Base-by-base conservation (phyloP, 2,888 invertebrate genomes). In the Trissonchulus sp. region DNA sequence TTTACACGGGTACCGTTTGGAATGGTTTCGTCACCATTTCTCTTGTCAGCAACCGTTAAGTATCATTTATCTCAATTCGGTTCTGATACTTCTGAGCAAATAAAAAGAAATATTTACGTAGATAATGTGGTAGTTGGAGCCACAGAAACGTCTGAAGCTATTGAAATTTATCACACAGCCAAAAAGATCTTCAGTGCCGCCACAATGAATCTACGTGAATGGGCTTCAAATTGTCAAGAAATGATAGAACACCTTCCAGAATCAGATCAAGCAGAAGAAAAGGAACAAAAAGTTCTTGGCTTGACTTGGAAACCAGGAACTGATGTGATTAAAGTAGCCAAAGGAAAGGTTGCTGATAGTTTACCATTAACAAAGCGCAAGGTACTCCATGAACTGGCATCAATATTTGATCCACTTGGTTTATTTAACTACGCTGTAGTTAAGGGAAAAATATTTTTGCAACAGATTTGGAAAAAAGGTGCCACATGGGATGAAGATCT, bases 51-150 rank as follows among this genome's bases (percentile, higher is more conserved):
- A 33, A 69, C 34, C 28, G 8, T 77, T 28, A 18, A 37, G 36
- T 28, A 65, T 33, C 74, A 74, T 35, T 33, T 74, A 31, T 1
- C 2, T n/a, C 1, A 35, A 1, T 8, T 3, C 1, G 35, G 31
- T 1, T 63, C 63, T 34, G 3, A 63, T 23, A 34, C 65, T 35
- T 69, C 73, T 1, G 30, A n/a, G 0, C n/a, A 72, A 2, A 18
- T 79, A 30, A 31, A 35, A 1, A 28, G 72, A 0, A 77, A 77
- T 36, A 73, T 75, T 1, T 68, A 76, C n/a, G n/a, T n/a, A n/a
- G n/a, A n/a, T n/a, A n/a, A n/a, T n/a, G n/a, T n/a, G n/a, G n/a
- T n/a, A n/a, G 1, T 36, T 33, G 65, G 65, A 65, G 65, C 28
- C 28, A 30, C 28, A 65, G 65, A 65, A 31, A 31, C 65, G 65